Evolutionary conservation across 1,140 invertebrate genomes (phyloP), one percentile per base, ranked within the genome.

Genomic region (Zaprionus kolodkinae): DNA sequence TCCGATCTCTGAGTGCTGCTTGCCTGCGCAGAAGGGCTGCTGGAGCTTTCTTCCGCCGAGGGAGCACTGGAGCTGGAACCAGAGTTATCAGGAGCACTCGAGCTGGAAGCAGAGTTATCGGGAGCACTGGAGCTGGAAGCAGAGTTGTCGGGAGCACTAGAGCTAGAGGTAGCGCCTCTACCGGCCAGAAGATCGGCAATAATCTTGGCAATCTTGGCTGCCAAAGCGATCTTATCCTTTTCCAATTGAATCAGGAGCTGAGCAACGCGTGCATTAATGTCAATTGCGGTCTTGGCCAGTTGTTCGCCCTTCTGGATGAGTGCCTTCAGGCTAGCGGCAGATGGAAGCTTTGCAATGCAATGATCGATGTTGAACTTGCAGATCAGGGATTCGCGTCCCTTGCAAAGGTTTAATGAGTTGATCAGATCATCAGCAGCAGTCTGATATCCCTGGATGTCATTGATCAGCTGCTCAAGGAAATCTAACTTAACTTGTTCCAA

Each of bases 401-500:
- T 45, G 40, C 40, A 45, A 17, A 50, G 45, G 45, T 6, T 45
- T 10, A 50, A 4, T 9, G 45, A 17, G 17, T 50, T 50, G 45
- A 50, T 25, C 15, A 50, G 45, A 12, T 50, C 45, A 0, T 4
- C 10, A 12, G 45, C 45, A 21, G 10, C 45, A 25, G 10, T 5
- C 4, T 50, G 45, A 25, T 50, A 50, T 21, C 12, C 10, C 45
- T 50, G 1, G 11, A 50, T 50, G 9, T 17, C 11, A 11, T 50
- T 10, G 10, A 50, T 12, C 15, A 50, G 25, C 30, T 48, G 12
- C 27, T 62, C 60, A 0, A 62, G 15, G 9, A 30, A 52, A 1
- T 36, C 52, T 6, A n/a, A 2, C 52, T 55, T 55, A 6, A 55
- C 27, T 7, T 9, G 3, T n/a, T 78, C 71, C 10, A 72, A 36